A percentile compares a stretch with the other conserved stretches of the same genome.
phyloP scores from a whole-genome alignment of 2,888 invertebrate genomes.

The Malthinus flaveolus region DNA sequence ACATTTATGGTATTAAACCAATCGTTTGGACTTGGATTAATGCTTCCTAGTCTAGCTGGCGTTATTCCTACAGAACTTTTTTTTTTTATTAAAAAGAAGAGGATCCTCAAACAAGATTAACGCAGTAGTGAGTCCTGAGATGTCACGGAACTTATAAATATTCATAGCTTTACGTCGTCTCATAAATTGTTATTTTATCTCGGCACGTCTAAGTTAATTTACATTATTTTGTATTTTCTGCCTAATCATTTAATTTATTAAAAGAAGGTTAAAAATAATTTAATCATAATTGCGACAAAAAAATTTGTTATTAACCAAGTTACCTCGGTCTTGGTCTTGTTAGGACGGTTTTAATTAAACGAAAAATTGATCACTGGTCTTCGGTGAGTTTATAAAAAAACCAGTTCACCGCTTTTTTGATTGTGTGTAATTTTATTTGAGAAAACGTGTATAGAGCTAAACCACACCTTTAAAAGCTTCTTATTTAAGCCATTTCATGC shows the following conservation, averaged over 20 bases:
- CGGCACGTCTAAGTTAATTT: slow-evolving; percentile 9
- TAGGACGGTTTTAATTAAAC: neutral
- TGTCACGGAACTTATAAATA: slow-evolving; percentile 18
- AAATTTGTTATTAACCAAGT: too few species aligned
- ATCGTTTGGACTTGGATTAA: slow-evolving; percentile 6
- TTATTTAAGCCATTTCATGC: too few species aligned
- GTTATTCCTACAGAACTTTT: neutral
- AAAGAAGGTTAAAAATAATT: slow-evolving; percentile 6
- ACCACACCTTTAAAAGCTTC: too few species aligned
- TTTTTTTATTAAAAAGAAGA: neutral
- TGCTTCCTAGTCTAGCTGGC: neutral
- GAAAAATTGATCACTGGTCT: neutral
- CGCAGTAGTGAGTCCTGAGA: neutral
- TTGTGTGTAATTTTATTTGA: too few species aligned
- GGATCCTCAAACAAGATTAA: neutral
- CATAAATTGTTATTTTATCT: slow-evolving; percentile 18
- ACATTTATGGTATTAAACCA: slow-evolving; percentile 14
- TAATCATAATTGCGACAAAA: neutral
- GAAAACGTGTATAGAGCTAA: too few species aligned
- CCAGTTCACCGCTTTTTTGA: neutral
- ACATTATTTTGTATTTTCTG: slow-evolving; percentile 9
- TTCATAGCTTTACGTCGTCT: slow-evolving; percentile 11
- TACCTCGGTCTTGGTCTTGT: too few species aligned
- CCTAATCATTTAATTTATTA: slow-evolving; percentile 17
- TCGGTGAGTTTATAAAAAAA: slow-evolving; percentile 4